Evolutionary conservation across 2,113 vertebrate genomes (phyloP), one percentile per base, ranked within the genome.

Genomic region (Elephas maximus): DNA sequence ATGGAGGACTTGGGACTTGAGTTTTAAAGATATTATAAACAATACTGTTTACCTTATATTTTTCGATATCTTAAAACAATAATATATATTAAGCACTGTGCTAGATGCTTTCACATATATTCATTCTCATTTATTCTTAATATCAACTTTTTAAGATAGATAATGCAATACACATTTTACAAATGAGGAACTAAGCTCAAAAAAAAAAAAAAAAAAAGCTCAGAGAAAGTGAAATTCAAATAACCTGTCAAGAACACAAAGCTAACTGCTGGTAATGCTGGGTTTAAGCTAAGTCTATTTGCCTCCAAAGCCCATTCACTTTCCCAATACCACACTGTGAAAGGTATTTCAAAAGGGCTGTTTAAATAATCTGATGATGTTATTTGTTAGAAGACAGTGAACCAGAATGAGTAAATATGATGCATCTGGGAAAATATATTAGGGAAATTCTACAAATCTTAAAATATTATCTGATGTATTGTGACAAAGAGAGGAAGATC

Each of bases 141-240:
- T 76, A 33, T 0, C 11, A 73, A 62, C 17, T 57, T 90, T 80
- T 73, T 6, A 89, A 76, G 62, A 24, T 67, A 67, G 24, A 51
- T 76, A 71, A 85, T 45, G 71, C 73, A n/a, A 93, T 30, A 20
- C n/a, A 80, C 3, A 80, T 76, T 95, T 89, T 48, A 94, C 44
- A 33, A 12, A 69, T 33, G 30, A 30, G 24, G n/a, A 88, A 79
- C 45, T 21, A 93, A 93, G 14, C 37, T 87, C 26, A 69, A 53
- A 45, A 30, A 76, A 63, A 37, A 37, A 63, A 37, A 37, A 37
- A 37, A 37, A 37, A 37, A 37, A 37, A 93, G 14, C 37, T 87
- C 26, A 69, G 67, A 45, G 41, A 76, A 63, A 37, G 30, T 4
- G 12, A 69, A 87, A 6, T 48, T 93, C 30, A 51, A 30, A 80